Percentiles rank a stretch among this genome's conserved stretches.
Conservation (phyloP, 2,113 vertebrate genomes). For the Vireo altiloquus region DNA sequence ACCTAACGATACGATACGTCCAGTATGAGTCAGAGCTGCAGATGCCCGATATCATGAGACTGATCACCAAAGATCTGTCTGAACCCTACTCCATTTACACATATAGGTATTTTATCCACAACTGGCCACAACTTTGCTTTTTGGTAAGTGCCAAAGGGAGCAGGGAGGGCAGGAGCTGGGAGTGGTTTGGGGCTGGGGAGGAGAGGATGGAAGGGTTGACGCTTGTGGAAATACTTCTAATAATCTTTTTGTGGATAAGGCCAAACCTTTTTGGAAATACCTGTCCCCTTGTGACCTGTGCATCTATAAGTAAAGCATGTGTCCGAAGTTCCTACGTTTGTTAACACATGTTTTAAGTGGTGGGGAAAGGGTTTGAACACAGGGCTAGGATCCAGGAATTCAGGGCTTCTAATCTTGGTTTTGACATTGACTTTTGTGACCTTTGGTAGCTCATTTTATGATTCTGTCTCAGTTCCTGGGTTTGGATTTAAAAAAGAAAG, state of each 20-base stretch:
- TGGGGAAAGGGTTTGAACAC: not conserved
- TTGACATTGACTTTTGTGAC: slow-evolving; percentile 45
- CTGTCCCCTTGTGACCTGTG: not conserved
- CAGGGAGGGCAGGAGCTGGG: slow-evolving; percentile 4
- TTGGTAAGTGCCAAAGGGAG: slow-evolving; percentile 86
- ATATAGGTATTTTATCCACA: slow-evolving; percentile 99
- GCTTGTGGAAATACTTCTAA: not conserved
- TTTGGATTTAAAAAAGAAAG: slow-evolving; percentile 18
- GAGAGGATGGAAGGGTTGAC: not conserved
- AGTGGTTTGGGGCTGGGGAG: slow-evolving; percentile 14
- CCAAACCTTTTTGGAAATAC: not conserved
- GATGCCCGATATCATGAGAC: slow-evolving; percentile 99
- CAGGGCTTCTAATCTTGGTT: not conserved
- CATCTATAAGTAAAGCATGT: not conserved
- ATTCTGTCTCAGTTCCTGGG: not conserved
- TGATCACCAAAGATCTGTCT: slow-evolving; percentile 99
- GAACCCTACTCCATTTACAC: slow-evolving; percentile 99
- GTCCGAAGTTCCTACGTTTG: not conserved
- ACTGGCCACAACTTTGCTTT: slow-evolving; percentile 99
- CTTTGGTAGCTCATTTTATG: slow-evolving; percentile 22
- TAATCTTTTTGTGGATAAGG: not conserved
- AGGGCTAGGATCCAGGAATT: not conserved
- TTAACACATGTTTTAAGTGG: not conserved
- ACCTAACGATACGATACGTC: slow-evolving; percentile 90
- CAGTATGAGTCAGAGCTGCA: slow-evolving; percentile 98